Evolutionary conservation across 1,140 invertebrate genomes (phyloP).

Genomic region (Samia ricini): DNA sequence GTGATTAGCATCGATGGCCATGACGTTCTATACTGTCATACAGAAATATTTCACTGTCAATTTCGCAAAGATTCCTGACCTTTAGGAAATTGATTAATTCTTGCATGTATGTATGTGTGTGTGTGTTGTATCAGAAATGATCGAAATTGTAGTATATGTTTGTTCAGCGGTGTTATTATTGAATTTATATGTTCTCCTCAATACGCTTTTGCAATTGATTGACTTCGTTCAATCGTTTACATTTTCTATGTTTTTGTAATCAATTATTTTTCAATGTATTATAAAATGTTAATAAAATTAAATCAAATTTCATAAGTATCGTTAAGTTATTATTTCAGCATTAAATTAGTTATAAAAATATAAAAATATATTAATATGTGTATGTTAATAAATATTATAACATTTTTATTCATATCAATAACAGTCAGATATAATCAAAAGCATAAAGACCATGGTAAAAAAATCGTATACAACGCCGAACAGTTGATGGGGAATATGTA

Average conservation of each 20-base stretch:
- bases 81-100: constrained; percentile 19
- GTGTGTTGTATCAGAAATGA: constrained; percentile 8
- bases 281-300: neutral
- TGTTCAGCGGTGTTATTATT: neutral
- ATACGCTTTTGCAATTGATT: neutral
- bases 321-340: neutral
- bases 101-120: constrained; percentile 41
- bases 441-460: neutral
- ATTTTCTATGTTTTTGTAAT: neutral
- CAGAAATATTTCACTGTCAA: constrained; percentile 30
- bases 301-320: neutral
- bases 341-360: neutral
- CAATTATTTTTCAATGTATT: neutral
- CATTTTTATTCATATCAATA: no score
- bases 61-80: constrained; percentile 32
- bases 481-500: neutral
- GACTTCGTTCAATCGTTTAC: neutral
- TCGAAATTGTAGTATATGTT: neutral
- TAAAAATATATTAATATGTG: neutral
- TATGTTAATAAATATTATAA: neutral
- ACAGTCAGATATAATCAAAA: neutral
- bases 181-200: neutral
- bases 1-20: constrained; percentile 63
- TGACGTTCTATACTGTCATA: constrained; percentile 29
- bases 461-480: neutral